Evolutionary conservation across 2,888 invertebrate species (phyloP).

Genomic region (Bursaphelenchus okinawaensis): DNA sequence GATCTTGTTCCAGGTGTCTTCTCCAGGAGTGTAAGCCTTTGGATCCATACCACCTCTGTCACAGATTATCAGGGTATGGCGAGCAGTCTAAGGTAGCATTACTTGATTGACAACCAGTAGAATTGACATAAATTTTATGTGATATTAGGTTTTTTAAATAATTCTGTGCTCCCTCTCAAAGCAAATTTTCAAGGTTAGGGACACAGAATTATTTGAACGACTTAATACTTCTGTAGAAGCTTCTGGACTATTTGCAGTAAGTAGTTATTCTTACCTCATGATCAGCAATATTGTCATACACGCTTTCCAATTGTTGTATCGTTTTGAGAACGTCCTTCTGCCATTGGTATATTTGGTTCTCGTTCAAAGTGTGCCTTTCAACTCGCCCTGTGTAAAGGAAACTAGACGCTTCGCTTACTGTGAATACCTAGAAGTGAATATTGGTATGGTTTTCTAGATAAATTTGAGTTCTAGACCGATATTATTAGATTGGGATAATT

Average conservation of each 20-base stretch:
- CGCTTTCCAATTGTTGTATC: constrained; percentile 31
- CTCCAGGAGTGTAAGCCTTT: constrained; percentile 23
- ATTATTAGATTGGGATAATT: no score
- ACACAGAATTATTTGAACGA: no score
- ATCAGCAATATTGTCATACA: constrained; percentile 32
- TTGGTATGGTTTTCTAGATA: not conserved
- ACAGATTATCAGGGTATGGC: constrained; percentile 30
- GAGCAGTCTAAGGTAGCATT: constrained; percentile 9
- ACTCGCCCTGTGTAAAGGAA: constrained; percentile 30
- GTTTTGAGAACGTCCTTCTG: constrained; percentile 26
- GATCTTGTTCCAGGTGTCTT: constrained; percentile 19
- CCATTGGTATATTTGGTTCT: constrained; percentile 25
- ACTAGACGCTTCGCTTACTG: constrained; percentile 28
- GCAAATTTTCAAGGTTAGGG: no score
- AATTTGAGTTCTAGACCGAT: no score
- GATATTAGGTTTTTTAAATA: no score
- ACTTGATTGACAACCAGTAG: not conserved
- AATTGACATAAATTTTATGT: not conserved
- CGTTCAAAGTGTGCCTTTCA: constrained; percentile 15
- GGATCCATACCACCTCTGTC: constrained; percentile 33
- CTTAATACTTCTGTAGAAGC: no score
- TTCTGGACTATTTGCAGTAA: no score
- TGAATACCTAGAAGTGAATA: constrained; percentile 26
- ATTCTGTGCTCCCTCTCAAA: no score
- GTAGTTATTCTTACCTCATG: constrained; percentile 22